These are phyloP conservation scores for Montifringilla adamsi DNA, from an alignment of 2,113 vertebrate species.

Conservation along the genomic window DNA sequence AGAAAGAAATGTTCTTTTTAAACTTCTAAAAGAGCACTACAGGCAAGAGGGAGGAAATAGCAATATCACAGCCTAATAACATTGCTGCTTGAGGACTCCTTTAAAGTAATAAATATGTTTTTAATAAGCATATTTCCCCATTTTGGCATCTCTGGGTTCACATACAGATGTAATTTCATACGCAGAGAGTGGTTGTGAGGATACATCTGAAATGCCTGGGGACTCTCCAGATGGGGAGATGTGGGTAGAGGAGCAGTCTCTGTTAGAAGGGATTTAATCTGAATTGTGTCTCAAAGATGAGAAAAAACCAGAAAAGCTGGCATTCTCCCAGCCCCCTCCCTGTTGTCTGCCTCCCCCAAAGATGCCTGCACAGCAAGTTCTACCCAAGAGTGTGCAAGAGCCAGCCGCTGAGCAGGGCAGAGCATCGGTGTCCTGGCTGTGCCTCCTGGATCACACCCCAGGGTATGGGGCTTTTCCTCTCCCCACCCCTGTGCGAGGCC, in stretches of 20 bases:
- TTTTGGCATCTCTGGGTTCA: neutral
- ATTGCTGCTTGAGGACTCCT: neutral
- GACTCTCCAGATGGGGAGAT: neutral
- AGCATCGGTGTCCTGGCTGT: neutral
- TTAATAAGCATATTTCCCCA: neutral
- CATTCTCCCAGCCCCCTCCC: neutral
- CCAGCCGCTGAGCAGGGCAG: neutral
- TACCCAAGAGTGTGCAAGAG: neutral
- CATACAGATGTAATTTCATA: neutral
- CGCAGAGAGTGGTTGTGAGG: neutral
- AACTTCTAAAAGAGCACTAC: neutral
- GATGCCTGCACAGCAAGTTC: neutral
- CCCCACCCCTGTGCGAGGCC: accelerated
- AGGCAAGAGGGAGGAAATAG: neutral
- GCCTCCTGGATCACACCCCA: accelerated
- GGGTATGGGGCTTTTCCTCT: accelerated
- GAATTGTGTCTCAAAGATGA: neutral
- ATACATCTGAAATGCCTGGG: neutral
- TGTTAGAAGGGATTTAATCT: neutral
- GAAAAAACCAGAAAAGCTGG: neutral
- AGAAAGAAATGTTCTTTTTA: neutral
- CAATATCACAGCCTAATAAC: slow-evolving; percentile 7
- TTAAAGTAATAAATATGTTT: slow-evolving; percentile 43
- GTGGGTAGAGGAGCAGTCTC: neutral
- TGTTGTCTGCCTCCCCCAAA: neutral